Evolutionary conservation across 2,888 invertebrate species (phyloP).

Genomic region (Machimus rusticus): DNA sequence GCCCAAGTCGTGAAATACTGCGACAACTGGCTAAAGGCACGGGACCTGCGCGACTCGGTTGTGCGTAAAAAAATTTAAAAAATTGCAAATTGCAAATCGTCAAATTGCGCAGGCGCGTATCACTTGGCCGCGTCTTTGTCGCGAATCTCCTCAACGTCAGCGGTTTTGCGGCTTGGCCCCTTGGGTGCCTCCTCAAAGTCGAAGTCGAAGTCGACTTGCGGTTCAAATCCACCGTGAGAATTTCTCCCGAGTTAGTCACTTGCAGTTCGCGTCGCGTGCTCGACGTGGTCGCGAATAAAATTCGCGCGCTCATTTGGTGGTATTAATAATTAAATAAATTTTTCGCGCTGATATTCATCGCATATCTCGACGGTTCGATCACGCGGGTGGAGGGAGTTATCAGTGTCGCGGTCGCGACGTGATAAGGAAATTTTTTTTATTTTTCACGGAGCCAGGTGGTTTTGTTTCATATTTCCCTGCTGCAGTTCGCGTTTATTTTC

Average conservation of each 20-base stretch:
- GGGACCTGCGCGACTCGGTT: not conserved
- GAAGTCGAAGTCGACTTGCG: not conserved
- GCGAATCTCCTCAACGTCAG: not conserved
- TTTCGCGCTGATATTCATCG: not conserved
- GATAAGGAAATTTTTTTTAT: not conserved
- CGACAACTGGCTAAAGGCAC: not conserved
- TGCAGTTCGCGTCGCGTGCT: not conserved
- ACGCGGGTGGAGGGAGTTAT: not conserved
- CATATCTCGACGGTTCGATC: not conserved
- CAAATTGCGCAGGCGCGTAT: slow-evolving; percentile 1
- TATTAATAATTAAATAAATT: not conserved
- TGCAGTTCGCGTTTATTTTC: not conserved
- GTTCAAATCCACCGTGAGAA: not conserved
- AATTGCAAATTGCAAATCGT: not conserved
- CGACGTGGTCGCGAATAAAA: not conserved
- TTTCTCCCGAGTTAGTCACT: slow-evolving; percentile 31
- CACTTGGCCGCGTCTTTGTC: not conserved
- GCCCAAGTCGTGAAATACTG: not conserved
- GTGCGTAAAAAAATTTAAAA: slow-evolving; percentile 7
- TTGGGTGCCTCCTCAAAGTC: not conserved
- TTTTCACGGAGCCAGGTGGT: not conserved
- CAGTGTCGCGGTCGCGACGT: not conserved
- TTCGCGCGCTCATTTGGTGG: not conserved
- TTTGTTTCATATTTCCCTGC: not conserved
- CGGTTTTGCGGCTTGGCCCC: not conserved